A percentile compares a stretch with the other conserved stretches of the same genome.
Conservation (phyloP, 2,797 vertebrate species). For the Crypturellus tataupa region DNA sequence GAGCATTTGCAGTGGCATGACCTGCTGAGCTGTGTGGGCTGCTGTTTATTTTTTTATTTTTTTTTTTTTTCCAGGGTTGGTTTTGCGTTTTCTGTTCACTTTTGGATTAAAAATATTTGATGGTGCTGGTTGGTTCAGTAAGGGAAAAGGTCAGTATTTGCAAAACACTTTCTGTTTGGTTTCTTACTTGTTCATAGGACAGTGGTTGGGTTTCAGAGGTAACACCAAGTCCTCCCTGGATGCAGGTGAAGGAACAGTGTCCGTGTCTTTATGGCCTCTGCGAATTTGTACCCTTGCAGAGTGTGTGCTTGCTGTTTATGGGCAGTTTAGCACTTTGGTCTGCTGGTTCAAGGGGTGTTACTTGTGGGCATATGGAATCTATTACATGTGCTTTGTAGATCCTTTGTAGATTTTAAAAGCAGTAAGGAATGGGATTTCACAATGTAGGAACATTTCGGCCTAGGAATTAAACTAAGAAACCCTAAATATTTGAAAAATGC, state of each 20-base stretch:
- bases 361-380: background rate
- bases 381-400: conserved; percentile 7
- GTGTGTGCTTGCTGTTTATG: background rate
- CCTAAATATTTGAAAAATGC: background rate
- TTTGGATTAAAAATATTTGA: conserved; percentile 11
- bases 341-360: background rate
- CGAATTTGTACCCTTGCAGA: background rate
- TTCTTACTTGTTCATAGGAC: background rate
- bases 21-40: conserved; percentile 25
- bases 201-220: background rate
- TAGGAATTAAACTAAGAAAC: background rate
- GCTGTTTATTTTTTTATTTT: background rate
- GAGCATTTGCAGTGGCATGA: background rate
- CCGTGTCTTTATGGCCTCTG: background rate
- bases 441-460: background rate
- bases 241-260: background rate
- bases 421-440: conserved; percentile 25
- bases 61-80: background rate
- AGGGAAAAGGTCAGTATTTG: background rate
- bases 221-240: background rate
- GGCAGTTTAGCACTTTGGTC: background rate
- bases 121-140: background rate
- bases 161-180: conserved; percentile 2
- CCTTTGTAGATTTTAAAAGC: conserved; percentile 8
- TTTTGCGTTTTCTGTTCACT: background rate